phyloP scores from a whole-genome alignment of 1,140 invertebrate genomes.

The Lasioglossum baleicum region DNA sequence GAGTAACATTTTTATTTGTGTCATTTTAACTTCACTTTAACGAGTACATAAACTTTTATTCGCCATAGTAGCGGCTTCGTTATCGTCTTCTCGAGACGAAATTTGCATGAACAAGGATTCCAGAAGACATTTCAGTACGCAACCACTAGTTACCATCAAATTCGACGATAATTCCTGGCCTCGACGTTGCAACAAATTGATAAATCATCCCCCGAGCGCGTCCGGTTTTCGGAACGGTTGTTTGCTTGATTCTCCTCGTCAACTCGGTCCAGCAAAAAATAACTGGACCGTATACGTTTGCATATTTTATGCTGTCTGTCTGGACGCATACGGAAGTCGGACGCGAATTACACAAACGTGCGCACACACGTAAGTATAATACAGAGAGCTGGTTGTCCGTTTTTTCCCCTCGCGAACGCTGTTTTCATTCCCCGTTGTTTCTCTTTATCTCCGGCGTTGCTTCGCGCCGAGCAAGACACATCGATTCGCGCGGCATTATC shows the following conservation, averaged over 20 bases:
- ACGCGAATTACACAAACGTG: background rate
- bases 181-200: background rate
- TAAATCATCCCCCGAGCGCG: background rate
- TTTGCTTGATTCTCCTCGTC: background rate
- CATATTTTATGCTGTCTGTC: slow-evolving; percentile 17
- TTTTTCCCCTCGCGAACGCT: background rate
- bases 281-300: slow-evolving; percentile 22
- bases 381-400: background rate
- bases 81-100: too few relatives aligned
- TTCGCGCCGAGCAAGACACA: too few relatives aligned
- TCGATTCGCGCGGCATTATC: background rate
- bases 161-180: background rate
- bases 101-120: too few relatives aligned
- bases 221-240: background rate
- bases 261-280: background rate
- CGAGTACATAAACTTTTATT: too few relatives aligned
- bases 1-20: too few relatives aligned
- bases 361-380: too few relatives aligned
- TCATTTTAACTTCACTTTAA: too few relatives aligned
- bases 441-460: background rate
- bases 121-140: too few relatives aligned
- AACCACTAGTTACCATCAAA: too few relatives aligned
- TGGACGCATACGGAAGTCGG: background rate
- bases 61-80: too few relatives aligned
- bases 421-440: background rate